Base-by-base conservation (phyloP, 2,113 vertebrate species). In the Neogale vison region DNA sequence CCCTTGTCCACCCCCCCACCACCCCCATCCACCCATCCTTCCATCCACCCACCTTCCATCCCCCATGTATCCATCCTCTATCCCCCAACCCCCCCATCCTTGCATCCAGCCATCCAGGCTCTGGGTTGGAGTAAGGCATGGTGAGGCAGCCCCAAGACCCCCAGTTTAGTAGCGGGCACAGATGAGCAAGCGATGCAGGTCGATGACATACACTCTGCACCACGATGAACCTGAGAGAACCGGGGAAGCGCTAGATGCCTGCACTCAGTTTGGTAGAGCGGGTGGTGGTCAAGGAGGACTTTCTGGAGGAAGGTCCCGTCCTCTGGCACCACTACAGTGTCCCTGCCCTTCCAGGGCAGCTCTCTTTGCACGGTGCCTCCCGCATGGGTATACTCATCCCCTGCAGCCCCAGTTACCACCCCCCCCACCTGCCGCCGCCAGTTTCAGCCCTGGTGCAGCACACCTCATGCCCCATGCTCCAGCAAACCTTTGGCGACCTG, bases 341-440 rank as follows among this genome's bases (percentile, higher is more conserved):
- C 4, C n/a, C 21, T 42, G 61, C 12, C 15, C 87, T 74, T 26
- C 13, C 10, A 21, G 36, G 91, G 29, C 45, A 6, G 76, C 61
- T 21, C 8, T 69, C 3, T 34, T 1, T 4, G 4, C 24, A 2
- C 13, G 2, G 77, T 0, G 42, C 29, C 52, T 55, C 69, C 34
- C 2, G 0, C 1, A 15, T 45, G 17, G 31, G 2, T 1, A 14
- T 4, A 7, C 55, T 14, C 3, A 0, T 5, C 34, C 9, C 12
- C 21, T 4, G 26, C 47, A 2, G 17, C 39, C n/a, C 36, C 12
- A 8, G 36, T 34, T 52, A 52, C 50, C 50, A 47, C 45, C 45
- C 45, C 45, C 45, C 45, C 2, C 47, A 6, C 0, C 3, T 17
- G 24, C 34, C 59, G 0, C 3, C 15, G 4, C 4, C 74, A 8